phyloP scores from a whole-genome alignment of 2,113 vertebrate species.

The Dascyllus trimaculatus region DNA sequence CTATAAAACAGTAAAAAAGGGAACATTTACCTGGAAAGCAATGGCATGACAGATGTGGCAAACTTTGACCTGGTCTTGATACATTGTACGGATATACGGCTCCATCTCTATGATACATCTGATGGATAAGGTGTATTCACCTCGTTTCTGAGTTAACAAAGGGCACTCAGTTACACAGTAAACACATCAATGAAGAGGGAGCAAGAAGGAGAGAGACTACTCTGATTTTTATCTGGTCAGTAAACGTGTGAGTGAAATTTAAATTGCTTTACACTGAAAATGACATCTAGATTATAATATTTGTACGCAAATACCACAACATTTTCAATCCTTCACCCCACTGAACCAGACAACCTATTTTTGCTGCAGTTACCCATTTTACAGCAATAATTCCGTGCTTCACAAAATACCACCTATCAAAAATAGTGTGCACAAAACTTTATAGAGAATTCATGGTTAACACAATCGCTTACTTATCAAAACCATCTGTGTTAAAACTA shows the following conservation, averaged over 20 bases:
- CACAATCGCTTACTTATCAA: too few species aligned
- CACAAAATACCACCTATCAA: too few species aligned
- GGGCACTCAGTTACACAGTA: neutral
- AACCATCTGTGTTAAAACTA: neutral
- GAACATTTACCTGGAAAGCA: slow-evolving; percentile 89
- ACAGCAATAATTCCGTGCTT: too few species aligned
- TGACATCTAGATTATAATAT: neutral
- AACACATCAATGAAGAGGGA: neutral
- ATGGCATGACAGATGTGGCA: slow-evolving; percentile 93
- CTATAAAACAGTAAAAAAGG: neutral
- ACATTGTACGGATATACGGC: slow-evolving; percentile 90
- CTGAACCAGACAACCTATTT: too few species aligned
- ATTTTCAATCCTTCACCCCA: too few species aligned
- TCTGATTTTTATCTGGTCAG: neutral
- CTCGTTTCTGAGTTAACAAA: slow-evolving; percentile 86
- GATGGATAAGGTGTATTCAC: slow-evolving; percentile 93
- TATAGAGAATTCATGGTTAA: too few species aligned
- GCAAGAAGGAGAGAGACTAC: neutral
- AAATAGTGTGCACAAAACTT: too few species aligned
- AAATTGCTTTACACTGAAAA: too few species aligned
- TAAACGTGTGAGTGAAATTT: neutral
- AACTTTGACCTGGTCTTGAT: slow-evolving; percentile 88
- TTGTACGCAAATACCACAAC: too few species aligned
- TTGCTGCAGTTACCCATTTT: too few species aligned
- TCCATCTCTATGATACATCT: slow-evolving; percentile 97